Conservation (phyloP, 2,113 vertebrate genomes). For the Ptilonorhynchus violaceus region DNA sequence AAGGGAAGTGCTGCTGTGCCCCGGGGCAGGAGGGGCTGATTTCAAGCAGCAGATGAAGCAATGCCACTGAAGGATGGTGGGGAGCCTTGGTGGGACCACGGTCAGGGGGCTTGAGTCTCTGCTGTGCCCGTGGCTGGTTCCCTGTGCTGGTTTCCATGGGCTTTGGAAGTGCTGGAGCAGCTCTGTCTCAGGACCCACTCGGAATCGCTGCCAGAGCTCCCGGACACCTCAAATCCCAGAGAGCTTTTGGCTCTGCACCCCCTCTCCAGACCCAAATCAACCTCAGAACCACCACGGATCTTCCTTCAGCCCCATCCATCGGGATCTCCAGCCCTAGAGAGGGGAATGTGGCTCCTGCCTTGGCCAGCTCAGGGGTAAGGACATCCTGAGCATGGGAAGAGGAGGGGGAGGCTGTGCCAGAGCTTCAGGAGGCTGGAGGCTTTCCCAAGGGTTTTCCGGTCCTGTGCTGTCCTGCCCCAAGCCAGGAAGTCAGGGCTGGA, state of each 20-base stretch:
- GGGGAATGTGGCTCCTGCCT: not conserved
- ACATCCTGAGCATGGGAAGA: fast-evolving
- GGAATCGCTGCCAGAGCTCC: not conserved
- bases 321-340: not conserved
- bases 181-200: not conserved
- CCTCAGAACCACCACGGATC: not conserved
- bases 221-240: not conserved
- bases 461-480: not conserved
- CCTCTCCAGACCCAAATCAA: not conserved
- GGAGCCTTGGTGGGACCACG: not conserved
- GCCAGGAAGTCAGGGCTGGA: not conserved
- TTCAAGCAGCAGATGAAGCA: not conserved
- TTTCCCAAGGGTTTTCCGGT: not conserved
- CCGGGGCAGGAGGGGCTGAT: not conserved
- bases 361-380: not conserved
- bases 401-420: not conserved
- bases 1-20: not conserved
- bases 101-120: not conserved
- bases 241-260: not conserved
- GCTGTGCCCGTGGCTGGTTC: not conserved
- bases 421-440: not conserved
- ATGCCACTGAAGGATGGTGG: not conserved
- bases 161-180: not conserved
- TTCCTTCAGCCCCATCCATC: not conserved
- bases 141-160: not conserved